Evolutionary conservation across 1,140 invertebrate genomes (phyloP), one percentile per base, ranked within the genome.

Genomic region (Meloidogyne exigua): DNA sequence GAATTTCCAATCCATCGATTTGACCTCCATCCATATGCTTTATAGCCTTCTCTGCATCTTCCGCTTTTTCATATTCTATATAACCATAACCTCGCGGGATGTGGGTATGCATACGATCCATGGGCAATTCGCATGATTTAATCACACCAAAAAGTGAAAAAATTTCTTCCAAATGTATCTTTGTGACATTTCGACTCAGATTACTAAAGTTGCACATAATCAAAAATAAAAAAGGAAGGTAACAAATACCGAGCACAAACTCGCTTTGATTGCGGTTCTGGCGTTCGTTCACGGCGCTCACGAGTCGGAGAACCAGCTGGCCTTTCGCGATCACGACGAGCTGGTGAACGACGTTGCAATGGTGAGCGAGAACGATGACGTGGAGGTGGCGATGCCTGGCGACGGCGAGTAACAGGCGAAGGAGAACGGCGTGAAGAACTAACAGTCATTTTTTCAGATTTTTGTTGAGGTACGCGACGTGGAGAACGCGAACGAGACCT

Each of bases 11-110:
- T 21, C 83, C 86, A 76, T 86, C 84, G 32, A 84, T 80, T 82
- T 85, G 90, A 91, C 93, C 96, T 88, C 96, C 96, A 90, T 99
- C 95, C 96, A 98, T 98, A 84, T 98, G 94, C 89, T 97, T 98
- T 91, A 98, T 94, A 0, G 96, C 96, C 89, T 95, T 95, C 88
- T 97, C 95, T 42, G 95, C 95, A 89, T 97, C 95, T 84, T 97
- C 95, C 0, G 94, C 89, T 76, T 92, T 95, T 80, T 92, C 92
- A 89, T 93, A 99, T 84, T 98, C 95, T 10, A 99, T 92, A 88
- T 97, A 98, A 10, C 93, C 94, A 90, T 94, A 94, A 18, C 95
- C 94, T 32, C 93, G 90, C 26, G 93, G 92, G 79, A 94, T 90
- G 86, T 93, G 92, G 0, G 92, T 91, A 88, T 97, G 94, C 57